phyloP scores from a whole-genome alignment of 1,140 invertebrate genomes.

The Diprion similis region DNA sequence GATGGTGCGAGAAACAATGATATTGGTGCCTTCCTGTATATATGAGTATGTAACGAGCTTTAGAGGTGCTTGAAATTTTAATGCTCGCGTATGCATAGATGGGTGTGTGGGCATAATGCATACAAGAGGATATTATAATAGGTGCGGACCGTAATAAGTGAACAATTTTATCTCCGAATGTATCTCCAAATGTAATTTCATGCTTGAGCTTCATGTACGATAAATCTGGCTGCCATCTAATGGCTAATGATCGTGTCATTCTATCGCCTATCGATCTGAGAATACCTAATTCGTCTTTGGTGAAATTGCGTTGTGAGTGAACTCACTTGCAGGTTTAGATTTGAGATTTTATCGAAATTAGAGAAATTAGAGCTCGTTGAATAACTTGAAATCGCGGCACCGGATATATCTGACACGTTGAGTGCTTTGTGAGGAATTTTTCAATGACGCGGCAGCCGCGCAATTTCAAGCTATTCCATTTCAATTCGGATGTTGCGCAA shows the following conservation, averaged over 20 bases:
- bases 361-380: slow-evolving; percentile 4
- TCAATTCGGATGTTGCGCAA: too few relatives aligned
- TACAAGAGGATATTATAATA: too few relatives aligned
- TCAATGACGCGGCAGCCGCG: background rate
- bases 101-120: background rate
- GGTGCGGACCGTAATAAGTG: background rate
- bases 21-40: background rate
- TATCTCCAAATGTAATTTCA: slow-evolving; percentile 11
- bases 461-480: background rate
- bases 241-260: slow-evolving; percentile 9
- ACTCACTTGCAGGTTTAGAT: background rate
- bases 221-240: slow-evolving; percentile 9
- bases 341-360: background rate
- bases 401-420: background rate
- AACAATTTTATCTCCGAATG: slow-evolving; percentile 2
- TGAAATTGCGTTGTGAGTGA: slow-evolving; percentile 10
- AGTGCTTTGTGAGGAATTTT: background rate
- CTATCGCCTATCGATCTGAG: slow-evolving; percentile 7
- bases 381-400: background rate
- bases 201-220: slow-evolving; percentile 11
- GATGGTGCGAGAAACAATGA: background rate
- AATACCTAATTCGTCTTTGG: slow-evolving; percentile 2
- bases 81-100: background rate
- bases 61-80: background rate
- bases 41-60: background rate